phyloP scores from a whole-genome alignment of 2,888 invertebrate genomes.

The Cantharis flavilabris region DNA sequence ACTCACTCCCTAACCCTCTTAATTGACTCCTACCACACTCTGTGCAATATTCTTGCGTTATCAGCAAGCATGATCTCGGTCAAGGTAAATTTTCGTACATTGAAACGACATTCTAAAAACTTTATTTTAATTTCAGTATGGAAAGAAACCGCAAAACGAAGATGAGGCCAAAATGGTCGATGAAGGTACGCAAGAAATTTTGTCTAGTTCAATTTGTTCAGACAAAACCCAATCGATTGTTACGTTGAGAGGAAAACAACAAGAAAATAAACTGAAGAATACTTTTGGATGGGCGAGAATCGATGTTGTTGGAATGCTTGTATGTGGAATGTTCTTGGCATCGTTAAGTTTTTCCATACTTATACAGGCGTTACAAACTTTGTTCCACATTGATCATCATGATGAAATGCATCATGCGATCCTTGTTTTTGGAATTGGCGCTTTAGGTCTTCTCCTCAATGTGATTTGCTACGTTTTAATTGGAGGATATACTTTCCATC shows the following conservation, averaged over 20 bases:
- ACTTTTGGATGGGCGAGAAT: conserved; percentile 93
- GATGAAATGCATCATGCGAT: conserved; percentile 77
- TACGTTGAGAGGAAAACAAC: conserved; percentile 47
- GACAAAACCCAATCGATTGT: conserved; percentile 31
- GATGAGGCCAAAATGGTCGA: conserved; percentile 14
- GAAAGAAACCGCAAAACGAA: neutral
- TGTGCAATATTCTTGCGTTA: conserved; percentile 90
- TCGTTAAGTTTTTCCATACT: conserved; percentile 82
- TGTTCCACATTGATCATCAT: conserved; percentile 74
- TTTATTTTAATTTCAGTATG: conserved; percentile 16
- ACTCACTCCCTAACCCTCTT: conserved; percentile 91
- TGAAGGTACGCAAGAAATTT: conserved; percentile 1
- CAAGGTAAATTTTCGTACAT: conserved; percentile 64
- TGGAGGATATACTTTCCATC: conserved; percentile 75
- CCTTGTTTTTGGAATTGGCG: conserved; percentile 74
- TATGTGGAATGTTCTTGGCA: conserved; percentile 80
- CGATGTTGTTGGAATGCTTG: conserved; percentile 82
- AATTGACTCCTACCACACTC: conserved; percentile 92
- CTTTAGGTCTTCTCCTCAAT: conserved; percentile 73
- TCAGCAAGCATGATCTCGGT: conserved; percentile 78
- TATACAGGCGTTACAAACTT: conserved; percentile 80
- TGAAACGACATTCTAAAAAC: neutral
- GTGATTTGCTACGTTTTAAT: conserved; percentile 79
- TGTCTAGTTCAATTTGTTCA: conserved; percentile 2
- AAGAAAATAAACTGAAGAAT: conserved; percentile 72